Evolutionary conservation across 2,797 vertebrate species (phyloP), one percentile per base, ranked within the genome.

Genomic region (Acanthiza pusilla): DNA sequence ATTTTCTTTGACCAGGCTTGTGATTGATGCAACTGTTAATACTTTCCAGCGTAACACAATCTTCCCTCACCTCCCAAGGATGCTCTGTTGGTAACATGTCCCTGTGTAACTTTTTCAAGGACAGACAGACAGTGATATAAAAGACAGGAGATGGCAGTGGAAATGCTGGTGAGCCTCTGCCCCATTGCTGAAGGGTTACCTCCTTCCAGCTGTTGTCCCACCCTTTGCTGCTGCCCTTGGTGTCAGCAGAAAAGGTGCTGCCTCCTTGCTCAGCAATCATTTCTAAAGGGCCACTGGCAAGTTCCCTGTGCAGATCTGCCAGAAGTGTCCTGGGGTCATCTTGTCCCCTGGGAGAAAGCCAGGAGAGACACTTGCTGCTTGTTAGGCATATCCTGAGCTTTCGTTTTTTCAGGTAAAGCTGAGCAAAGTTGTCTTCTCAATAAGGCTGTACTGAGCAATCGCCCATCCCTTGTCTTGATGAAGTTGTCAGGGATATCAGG

Each of bases 1-100:
- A 91, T 94, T 95, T 86, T 67, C 83, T 95, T 87, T 96, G 95
- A 97, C 88, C 91, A 96, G 93, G 54, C 84, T 94, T 82, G 94
- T 95, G 94, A 94, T 95, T 96, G 96, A 96, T 97, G 94, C 91
- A 93, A 87, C 93, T 8, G 36, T 87, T 96, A 96, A 97, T 94
- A 94, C 90, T 91, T 94, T 74, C 71, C 93, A 96, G 77, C 88
- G 4, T 96, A 96, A 95, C 89, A 62, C 91, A 94, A 95, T 96
- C 94, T 96, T 92, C 72, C 90, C 74, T 96, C 96, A 66, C 89
- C 85, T 95, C 95, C 93, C 84, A 80, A 67, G 94, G 91, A 94
- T 95, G 83, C 74, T 86, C 43, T 85, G 71, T 38, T 79, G 65
- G 85, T 82, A 93, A 85, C 80, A 1, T 58, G 77, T 85, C 83